Evolutionary conservation across 2,888 invertebrate species (phyloP).

Genomic region (Dynastes hyllus): DNA sequence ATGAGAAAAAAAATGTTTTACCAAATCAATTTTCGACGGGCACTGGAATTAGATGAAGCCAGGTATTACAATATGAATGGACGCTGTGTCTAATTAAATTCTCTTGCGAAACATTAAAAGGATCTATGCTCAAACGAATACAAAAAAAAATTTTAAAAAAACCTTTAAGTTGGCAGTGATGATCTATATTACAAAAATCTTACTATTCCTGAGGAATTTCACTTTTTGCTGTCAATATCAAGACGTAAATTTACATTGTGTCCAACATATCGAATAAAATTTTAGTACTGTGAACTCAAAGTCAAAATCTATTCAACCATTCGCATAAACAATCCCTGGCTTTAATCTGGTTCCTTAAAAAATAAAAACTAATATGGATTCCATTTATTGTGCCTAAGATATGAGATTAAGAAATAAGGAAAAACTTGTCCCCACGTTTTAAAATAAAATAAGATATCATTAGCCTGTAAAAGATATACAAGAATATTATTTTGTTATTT

Average conservation of each 20-base stretch:
- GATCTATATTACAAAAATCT: not conserved
- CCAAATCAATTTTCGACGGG: not conserved
- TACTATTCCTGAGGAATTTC: not conserved
- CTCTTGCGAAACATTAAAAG: too few species aligned
- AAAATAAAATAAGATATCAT: not conserved
- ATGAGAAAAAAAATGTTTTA: slow-evolving; percentile 12
- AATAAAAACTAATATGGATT: not conserved
- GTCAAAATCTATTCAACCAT: too few species aligned
- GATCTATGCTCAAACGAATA: too few species aligned
- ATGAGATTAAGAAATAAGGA: not conserved
- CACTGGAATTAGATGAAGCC: slow-evolving; percentile 26
- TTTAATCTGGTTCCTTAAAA: not conserved
- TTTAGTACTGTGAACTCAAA: not conserved
- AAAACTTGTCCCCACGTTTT: slow-evolving; percentile 8
- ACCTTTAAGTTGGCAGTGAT: not conserved
- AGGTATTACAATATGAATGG: not conserved
- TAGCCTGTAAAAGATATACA: not conserved
- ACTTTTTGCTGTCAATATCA: not conserved
- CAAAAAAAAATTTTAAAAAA: not conserved
- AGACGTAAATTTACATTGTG: not conserved
- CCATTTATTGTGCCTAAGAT: slow-evolving; percentile 34
- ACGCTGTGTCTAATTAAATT: too few species aligned
- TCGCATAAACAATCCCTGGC: not conserved
- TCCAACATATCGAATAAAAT: not conserved
- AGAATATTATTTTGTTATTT: not conserved